Percentiles rank a stretch among this genome's conserved stretches.
Conservation (phyloP, 2,113 vertebrate genomes). For the Zosterops borbonicus region DNA sequence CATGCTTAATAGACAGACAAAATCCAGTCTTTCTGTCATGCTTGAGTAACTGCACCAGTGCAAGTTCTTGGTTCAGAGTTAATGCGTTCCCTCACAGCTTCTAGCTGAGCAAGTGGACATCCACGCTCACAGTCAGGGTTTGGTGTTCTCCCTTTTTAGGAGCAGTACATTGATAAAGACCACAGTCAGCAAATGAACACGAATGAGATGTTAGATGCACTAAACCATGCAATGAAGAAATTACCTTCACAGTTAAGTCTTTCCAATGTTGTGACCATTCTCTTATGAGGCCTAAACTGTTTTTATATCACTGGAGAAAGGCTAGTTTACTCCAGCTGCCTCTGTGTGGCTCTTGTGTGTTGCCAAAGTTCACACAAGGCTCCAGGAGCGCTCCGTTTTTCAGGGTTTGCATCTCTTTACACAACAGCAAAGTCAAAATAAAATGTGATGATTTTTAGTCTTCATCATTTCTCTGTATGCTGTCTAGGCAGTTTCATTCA, state of each 20-base stretch:
- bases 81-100: not conserved
- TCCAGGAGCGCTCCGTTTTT: conserved; percentile 18
- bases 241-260: conserved; percentile 18
- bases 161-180: not conserved
- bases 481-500: not conserved
- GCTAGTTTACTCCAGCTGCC: not conserved
- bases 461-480: not conserved
- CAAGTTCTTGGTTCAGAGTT: not conserved
- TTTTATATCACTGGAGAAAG: not conserved
- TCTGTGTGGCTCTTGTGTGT: not conserved
- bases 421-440: not conserved
- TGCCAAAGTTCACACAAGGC: not conserved
- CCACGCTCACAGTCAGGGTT: not conserved
- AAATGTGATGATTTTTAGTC: not conserved
- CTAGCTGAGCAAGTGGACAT: not conserved
- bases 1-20: not conserved
- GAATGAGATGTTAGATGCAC: conserved; percentile 29
- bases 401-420: conserved; percentile 64
- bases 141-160: not conserved
- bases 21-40: not conserved
- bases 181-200: not conserved
- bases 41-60: not conserved
- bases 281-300: not conserved
- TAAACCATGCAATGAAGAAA: conserved; percentile 51
- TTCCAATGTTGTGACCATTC: not conserved